Evolutionary conservation across 2,888 invertebrate species (phyloP), one percentile per base, ranked within the genome.

Genomic region (Eupithecia exiguata): DNA sequence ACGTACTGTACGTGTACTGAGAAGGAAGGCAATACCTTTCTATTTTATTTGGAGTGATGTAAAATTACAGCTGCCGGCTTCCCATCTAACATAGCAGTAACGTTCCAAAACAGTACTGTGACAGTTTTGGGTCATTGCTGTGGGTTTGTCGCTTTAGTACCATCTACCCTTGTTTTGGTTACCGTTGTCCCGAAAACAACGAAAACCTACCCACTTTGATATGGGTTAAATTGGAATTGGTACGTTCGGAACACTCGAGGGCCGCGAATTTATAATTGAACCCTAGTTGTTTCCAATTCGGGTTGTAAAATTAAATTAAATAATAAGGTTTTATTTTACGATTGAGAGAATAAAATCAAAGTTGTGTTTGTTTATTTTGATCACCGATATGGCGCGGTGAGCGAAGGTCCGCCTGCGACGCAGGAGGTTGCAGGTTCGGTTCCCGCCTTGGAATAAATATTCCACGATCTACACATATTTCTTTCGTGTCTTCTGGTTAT

Each of bases 81-180:
- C 40, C 21, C 38, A 40, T 14, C 38, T 40, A 66, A 40, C 21
- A 62, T 38, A 68, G 63, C 62, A 40, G 12, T 46, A 46, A 16
- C 14, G 16, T 49, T 36, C 66, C 16, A 66, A 36, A 40, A 70
- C 67, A 68, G 62, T 61, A 68, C 63, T 70, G 58, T 79, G 79
- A 79, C 80, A 79, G 75, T 80, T 80, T 79, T 68, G 75, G 80
- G 78, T 75, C 79, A 72, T 43, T 65, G 61, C 65, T 68, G 68
- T 69, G 65, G 61, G 43, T 46, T 70, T 69, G 61, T 68, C 66
- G 66, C 30, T 38, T 67, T 61, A 21, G 68, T 75, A 72, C 70
- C 75, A 70, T 67, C 62, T 73, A 73, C 72, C 75, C 72, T 69
- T 67, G 69, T 72, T 75, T 73, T 69, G 70, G 73, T 74, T 61